These are phyloP conservation scores for Chaunax sp. DNA, from an alignment of 2,797 vertebrate species.

Conservation along the genomic window DNA sequence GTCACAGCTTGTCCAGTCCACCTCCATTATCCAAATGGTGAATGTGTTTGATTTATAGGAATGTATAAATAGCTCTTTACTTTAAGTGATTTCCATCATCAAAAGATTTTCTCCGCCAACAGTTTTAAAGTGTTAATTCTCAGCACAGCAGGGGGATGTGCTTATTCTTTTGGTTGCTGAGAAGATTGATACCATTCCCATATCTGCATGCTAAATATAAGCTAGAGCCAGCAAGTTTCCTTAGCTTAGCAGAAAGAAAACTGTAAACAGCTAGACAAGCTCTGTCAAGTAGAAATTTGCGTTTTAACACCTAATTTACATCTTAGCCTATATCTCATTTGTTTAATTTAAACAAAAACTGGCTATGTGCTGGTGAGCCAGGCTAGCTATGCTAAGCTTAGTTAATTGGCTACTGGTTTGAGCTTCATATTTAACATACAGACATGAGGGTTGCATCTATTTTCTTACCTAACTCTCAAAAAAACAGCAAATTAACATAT, in stretches of 20 bases:
- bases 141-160: background rate
- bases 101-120: slow-evolving; percentile 23
- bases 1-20: slow-evolving; percentile 66
- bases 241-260: slow-evolving; percentile 36
- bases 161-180: background rate
- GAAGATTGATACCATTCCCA: slow-evolving; percentile 5
- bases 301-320: no score
- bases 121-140: slow-evolving; percentile 22
- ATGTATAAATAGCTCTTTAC: slow-evolving; percentile 62
- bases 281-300: background rate
- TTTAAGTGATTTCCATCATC: slow-evolving; percentile 43
- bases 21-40: slow-evolving; percentile 64
- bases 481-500: background rate
- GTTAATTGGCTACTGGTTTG: background rate
- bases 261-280: background rate
- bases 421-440: background rate
- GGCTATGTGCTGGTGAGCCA: background rate
- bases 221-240: slow-evolving; percentile 1
- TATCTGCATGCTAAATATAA: background rate
- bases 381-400: background rate
- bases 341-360: background rate
- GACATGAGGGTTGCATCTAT: background rate
- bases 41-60: slow-evolving; percentile 61
- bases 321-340: background rate
- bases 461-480: background rate